Evolutionary conservation across 2,113 vertebrate species (phyloP), one percentile per base, ranked within the genome.

Genomic region (Triplophysa dalaica): DNA sequence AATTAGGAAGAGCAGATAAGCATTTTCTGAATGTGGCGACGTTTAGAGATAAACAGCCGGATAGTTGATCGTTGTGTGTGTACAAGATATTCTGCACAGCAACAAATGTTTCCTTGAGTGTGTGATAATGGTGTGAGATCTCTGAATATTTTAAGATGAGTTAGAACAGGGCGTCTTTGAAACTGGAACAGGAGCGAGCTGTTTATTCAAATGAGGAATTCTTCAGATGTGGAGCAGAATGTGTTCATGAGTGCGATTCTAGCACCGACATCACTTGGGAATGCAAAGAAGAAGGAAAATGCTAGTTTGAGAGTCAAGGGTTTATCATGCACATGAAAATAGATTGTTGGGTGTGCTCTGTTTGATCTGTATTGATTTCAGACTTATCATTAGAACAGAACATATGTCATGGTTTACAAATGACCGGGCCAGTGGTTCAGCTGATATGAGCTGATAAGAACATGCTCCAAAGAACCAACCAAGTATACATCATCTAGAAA

Each of bases 351-450:
- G 54, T 79, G 65, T 65, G 17, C 7, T 65, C 29, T 10, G 58
- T 70, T 38, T 70, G 77, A 24, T 48, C 65, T 19, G 13, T 79
- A 79, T 83, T 76, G 77, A 75, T 79, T 83, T 70, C 48, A 26
- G 48, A 79, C 77, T 58, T 48, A 61, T 81, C 79, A 76, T 70
- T 75, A 79, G 29, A 68, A 48, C 9, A 43, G 50, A 60, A 75
- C 77, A 58, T 65, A 70, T 79, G 81, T 70, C 77, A 79, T 66
- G 56, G 68, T 76, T 81, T 79, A 83, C 60, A 65, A 54, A 72
- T 70, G 65, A 38, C 21, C 5, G 58, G 79, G 68, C 43, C 24
- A 63, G 43, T 6, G 62, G 66, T 19, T 69, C 12, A 64, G 63
- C 21, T 70, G 58, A 83, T 70, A 58, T 60, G 77, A 70, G 58